phyloP scores from a whole-genome alignment of 2,888 invertebrate genomes.

The Patella ulyssiponensis region DNA sequence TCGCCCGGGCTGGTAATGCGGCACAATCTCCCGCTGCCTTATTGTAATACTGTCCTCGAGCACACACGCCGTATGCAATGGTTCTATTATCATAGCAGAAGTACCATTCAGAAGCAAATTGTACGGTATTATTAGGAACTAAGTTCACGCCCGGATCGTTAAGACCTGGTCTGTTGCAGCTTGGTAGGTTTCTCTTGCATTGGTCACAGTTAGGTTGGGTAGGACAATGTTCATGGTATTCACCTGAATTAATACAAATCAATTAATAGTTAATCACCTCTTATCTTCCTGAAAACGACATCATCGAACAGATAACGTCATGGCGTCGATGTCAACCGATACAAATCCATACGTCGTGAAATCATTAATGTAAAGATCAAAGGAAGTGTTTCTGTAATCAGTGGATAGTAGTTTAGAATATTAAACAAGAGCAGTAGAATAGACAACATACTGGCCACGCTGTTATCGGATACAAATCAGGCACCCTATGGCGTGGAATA shows the following conservation, averaged over 20 bases:
- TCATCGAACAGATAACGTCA: too few relatives aligned
- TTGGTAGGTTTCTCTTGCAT: conserved; percentile 13
- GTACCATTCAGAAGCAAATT: background rate
- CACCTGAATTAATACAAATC: conserved; percentile 10
- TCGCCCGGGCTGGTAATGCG: background rate
- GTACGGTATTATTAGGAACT: background rate
- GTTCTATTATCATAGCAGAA: background rate
- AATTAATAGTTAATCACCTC: too few relatives aligned
- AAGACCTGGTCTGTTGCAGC: background rate
- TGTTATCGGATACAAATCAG: too few relatives aligned
- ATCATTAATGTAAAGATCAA: too few relatives aligned
- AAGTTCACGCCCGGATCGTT: background rate
- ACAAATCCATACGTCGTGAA: too few relatives aligned
- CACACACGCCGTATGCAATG: background rate
- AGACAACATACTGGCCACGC: too few relatives aligned
- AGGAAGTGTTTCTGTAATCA: too few relatives aligned
- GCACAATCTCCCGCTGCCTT: background rate
- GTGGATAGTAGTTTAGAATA: too few relatives aligned
- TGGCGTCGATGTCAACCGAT: too few relatives aligned
- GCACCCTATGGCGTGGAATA: too few relatives aligned
- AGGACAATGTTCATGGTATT: conserved; percentile 19
- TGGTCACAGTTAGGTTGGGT: conserved; percentile 8
- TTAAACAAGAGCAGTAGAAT: too few relatives aligned
- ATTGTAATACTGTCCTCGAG: background rate
- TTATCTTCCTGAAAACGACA: too few relatives aligned